Evolutionary conservation across 2,113 vertebrate genomes (phyloP).

Genomic region (Phyllopteryx taeniolatus): DNA sequence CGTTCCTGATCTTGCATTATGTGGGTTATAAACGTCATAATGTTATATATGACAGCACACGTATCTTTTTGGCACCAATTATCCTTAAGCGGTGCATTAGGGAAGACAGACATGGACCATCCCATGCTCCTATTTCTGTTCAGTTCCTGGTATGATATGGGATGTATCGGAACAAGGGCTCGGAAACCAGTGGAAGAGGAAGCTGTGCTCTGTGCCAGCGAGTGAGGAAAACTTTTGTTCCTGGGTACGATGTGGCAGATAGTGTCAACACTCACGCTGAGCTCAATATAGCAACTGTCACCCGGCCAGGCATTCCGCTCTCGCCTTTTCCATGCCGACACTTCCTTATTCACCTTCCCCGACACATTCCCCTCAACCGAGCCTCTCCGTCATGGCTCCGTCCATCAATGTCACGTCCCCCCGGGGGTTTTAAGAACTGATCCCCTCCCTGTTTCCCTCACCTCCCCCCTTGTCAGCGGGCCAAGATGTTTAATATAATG

Average conservation of each 20-base stretch:
- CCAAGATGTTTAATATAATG: slow-evolving; percentile 72
- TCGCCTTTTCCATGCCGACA: slow-evolving; percentile 56
- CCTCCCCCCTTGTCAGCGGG: slow-evolving; percentile 57
- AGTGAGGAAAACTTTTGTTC: slow-evolving; percentile 81
- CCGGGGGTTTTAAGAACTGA: slow-evolving; percentile 52
- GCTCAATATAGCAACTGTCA: slow-evolving; percentile 78
- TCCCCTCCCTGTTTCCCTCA: slow-evolving; percentile 35
- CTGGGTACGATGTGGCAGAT: slow-evolving; percentile 74
- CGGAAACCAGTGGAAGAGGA: slow-evolving; percentile 48
- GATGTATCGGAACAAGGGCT: slow-evolving; percentile 14
- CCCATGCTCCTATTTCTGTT: neutral
- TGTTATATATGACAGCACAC: no score
- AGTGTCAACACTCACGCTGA: slow-evolving; percentile 75
- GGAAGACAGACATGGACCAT: neutral
- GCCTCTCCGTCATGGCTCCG: slow-evolving; percentile 21
- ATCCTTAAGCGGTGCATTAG: neutral
- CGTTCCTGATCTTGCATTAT: no score
- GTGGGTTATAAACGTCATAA: no score
- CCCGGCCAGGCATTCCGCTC: slow-evolving; percentile 65
- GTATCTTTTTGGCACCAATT: neutral
- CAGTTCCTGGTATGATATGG: neutral
- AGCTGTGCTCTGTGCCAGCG: slow-evolving; percentile 71
- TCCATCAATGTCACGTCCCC: slow-evolving; percentile 63
- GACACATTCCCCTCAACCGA: slow-evolving; percentile 25
- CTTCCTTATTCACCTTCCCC: slow-evolving; percentile 42